These are phyloP conservation scores for Corythornis cristatus DNA, from an alignment of 2,113 vertebrate species.

Conservation along the genomic window DNA sequence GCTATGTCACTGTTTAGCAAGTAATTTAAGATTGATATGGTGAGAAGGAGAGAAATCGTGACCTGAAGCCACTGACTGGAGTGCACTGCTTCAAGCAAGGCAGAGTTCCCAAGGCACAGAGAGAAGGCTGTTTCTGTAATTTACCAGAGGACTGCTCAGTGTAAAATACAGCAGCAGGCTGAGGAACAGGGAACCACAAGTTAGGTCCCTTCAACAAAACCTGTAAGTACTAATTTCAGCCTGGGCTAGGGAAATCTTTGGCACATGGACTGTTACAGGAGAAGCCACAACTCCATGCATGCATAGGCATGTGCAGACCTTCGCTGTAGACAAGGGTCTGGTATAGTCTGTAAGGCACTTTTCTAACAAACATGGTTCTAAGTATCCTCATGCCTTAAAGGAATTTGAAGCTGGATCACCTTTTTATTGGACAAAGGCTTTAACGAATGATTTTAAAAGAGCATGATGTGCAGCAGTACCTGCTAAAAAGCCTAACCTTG, in stretches of 20 bases:
- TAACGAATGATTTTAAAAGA: not conserved
- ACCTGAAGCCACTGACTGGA: not conserved
- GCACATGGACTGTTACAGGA: not conserved
- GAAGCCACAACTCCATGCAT: not conserved
- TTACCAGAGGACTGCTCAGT: not conserved
- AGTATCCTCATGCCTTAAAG: not conserved
- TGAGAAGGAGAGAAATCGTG: conserved; percentile 49
- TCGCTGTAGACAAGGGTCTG: not conserved
- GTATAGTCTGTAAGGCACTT: not conserved
- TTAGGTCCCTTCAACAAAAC: not conserved
- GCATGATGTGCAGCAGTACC: not conserved
- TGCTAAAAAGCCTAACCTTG: not conserved
- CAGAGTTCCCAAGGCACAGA: not conserved
- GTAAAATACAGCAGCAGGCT: not conserved
- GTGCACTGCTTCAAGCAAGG: not conserved
- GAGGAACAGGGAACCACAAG: not conserved
- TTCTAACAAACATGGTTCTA: not conserved
- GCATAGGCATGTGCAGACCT: fast-evolving
- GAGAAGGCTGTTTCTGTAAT: not conserved
- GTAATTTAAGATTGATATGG: conserved; percentile 53
- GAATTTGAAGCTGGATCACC: not conserved
- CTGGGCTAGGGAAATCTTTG: not conserved
- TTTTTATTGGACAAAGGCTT: not conserved
- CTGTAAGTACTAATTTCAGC: not conserved
- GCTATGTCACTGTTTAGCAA: conserved; percentile 35